Evolutionary conservation across 2,888 invertebrate species (phyloP).

Genomic region (Phengaris alcon): DNA sequence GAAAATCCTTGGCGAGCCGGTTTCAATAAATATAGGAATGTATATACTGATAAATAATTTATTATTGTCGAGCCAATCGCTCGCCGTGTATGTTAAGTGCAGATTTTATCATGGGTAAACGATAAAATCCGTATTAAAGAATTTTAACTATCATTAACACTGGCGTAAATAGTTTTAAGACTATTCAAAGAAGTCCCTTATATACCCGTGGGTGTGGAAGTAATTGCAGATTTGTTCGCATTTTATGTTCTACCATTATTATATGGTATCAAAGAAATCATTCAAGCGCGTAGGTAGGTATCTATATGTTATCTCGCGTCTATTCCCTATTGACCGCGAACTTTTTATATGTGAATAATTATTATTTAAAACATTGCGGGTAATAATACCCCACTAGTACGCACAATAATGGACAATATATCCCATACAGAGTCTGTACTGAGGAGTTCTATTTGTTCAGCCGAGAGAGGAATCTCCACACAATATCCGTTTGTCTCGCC

Average conservation of each 20-base stretch:
- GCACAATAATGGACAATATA: background rate
- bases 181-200: background rate
- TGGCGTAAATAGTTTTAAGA: background rate
- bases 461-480: constrained; percentile 53
- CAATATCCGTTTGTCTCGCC: constrained; percentile 60
- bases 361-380: too few species aligned
- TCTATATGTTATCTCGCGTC: background rate
- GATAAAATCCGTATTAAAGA: constrained; percentile 17
- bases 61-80: constrained; percentile 21
- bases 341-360: too few species aligned
- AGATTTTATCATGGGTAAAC: constrained; percentile 16
- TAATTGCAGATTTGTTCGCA: background rate
- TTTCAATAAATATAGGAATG: constrained; percentile 27
- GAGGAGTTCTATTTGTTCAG: constrained; percentile 65
- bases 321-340: background rate
- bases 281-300: background rate
- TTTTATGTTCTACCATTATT: background rate
- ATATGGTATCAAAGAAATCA: background rate
- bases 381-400: background rate
- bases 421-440: constrained; percentile 25
- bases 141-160: constrained; percentile 1
- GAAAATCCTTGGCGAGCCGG: constrained; percentile 20
- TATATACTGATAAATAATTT: constrained; percentile 26
- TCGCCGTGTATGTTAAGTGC: constrained; percentile 3
- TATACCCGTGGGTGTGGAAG: background rate